Conservation (phyloP, 1,140 invertebrate species). For the Brachionus rotundiformis region DNA sequence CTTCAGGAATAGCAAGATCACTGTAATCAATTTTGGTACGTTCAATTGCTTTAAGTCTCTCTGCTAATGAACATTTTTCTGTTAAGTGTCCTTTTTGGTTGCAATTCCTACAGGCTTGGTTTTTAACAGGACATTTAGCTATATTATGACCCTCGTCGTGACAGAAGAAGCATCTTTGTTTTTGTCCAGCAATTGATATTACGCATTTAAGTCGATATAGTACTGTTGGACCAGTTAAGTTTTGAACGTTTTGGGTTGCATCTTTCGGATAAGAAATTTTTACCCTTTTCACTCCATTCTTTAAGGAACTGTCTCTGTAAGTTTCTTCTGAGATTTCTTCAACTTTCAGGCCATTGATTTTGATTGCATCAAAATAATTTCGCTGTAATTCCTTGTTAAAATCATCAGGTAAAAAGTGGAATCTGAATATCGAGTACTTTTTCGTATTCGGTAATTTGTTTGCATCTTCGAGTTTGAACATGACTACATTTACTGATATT, state of each 20-base stretch:
- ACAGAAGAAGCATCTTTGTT: neutral
- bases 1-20: neutral
- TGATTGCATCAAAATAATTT: neutral
- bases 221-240: too few relatives aligned
- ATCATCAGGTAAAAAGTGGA: neutral
- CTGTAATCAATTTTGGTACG: neutral
- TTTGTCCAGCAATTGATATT: neutral
- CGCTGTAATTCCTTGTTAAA: neutral
- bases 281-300: too few relatives aligned
- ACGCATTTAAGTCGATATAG: neutral
- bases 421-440: neutral
- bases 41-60: neutral
- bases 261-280: constrained; percentile 4
- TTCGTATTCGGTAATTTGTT: neutral
- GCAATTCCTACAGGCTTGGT: neutral
- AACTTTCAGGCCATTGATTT: neutral
- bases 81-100: neutral
- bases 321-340: neutral
- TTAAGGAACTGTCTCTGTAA: neutral
- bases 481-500: neutral
- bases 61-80: neutral
- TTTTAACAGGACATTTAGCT: neutral
- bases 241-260: neutral
- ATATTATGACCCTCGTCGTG: neutral
- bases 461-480: neutral